These are phyloP conservation scores for Holacanthus passer DNA, from an alignment of 2,113 vertebrate species.

Conservation along the genomic window DNA sequence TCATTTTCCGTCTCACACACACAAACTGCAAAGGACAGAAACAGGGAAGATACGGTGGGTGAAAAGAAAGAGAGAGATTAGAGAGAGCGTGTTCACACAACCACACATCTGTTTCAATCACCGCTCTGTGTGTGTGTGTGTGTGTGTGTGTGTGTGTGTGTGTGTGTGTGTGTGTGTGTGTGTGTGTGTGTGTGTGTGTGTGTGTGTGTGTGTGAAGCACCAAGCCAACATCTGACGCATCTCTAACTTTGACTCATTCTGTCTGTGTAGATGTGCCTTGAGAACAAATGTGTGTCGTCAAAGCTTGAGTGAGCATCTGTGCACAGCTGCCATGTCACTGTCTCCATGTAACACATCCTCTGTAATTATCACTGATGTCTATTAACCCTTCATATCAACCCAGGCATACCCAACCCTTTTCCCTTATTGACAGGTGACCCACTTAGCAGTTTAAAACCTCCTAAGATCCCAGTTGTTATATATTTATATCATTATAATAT, in stretches of 20 bases:
- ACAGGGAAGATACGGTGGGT: constrained; percentile 30
- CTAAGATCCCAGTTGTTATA: neutral
- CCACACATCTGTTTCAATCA: constrained; percentile 50
- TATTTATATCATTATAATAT: neutral
- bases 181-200: constrained; percentile 7
- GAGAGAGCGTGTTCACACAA: constrained; percentile 47
- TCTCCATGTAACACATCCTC: constrained; percentile 33
- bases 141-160: constrained; percentile 10
- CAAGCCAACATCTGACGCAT: constrained; percentile 17
- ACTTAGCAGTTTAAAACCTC: neutral
- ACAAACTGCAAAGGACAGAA: constrained; percentile 62
- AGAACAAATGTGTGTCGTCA: constrained; percentile 54
- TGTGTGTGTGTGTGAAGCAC: constrained; percentile 14
- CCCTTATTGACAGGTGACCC: constrained; percentile 6
- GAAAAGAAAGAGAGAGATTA: constrained; percentile 54
- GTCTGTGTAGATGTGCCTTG: constrained; percentile 27
- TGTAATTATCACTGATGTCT: constrained; percentile 41
- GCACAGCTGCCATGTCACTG: constrained; percentile 17
- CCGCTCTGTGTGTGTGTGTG: neutral
- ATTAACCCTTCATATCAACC: constrained; percentile 50
- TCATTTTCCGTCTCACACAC: constrained; percentile 37
- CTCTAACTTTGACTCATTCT: constrained; percentile 52
- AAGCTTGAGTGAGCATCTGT: constrained; percentile 44
- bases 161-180: constrained; percentile 5
- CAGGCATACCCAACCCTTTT: constrained; percentile 2